A percentile compares a stretch with the other conserved stretches of the same genome.
These are phyloP conservation scores for Pseudochaenichthys georgianus DNA, from an alignment of 2,797 vertebrate species.

Conservation along the genomic window DNA sequence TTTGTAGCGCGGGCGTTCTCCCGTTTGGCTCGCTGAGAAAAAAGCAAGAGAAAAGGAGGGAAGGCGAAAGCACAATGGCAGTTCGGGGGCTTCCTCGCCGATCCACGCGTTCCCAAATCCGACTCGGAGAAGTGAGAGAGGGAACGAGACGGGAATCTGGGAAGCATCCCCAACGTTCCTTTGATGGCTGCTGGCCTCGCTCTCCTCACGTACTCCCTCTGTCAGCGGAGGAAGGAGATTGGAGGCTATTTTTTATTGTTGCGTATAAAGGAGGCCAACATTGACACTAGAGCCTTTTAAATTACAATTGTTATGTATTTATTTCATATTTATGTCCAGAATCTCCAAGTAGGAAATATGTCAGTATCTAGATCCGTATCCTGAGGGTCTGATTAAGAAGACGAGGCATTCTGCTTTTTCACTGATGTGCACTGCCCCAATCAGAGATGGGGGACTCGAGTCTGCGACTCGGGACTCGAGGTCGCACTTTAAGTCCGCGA, in stretches of 20 bases:
- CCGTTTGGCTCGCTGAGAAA: constrained; percentile 81
- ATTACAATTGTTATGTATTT: background rate
- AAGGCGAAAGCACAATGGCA: constrained; percentile 73
- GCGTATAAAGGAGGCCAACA: constrained; percentile 29
- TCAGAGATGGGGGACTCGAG: too few relatives aligned
- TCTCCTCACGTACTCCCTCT: constrained; percentile 49
- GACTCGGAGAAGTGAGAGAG: constrained; percentile 55
- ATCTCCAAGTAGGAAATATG: background rate
- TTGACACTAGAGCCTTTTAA: background rate
- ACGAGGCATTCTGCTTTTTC: too few relatives aligned
- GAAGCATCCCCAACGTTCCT: constrained; percentile 79
- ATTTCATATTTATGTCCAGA: constrained; percentile 8
- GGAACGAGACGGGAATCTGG: constrained; percentile 65
- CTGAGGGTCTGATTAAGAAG: background rate
- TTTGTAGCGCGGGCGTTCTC: constrained; percentile 82
- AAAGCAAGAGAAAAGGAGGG: constrained; percentile 70
- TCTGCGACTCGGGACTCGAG: too few relatives aligned
- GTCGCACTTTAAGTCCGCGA: too few relatives aligned
- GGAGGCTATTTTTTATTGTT: constrained; percentile 38
- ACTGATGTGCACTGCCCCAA: too few relatives aligned
- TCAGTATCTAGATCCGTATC: background rate
- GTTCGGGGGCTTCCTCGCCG: constrained; percentile 73
- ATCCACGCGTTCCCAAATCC: constrained; percentile 75
- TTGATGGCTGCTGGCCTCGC: constrained; percentile 70
- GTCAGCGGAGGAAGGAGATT: constrained; percentile 31